A percentile compares a stretch with the other conserved stretches of the same genome.
Conservation (phyloP, 92 coral and sea anemone genomes). For the Phymanthus crucifer region DNA sequence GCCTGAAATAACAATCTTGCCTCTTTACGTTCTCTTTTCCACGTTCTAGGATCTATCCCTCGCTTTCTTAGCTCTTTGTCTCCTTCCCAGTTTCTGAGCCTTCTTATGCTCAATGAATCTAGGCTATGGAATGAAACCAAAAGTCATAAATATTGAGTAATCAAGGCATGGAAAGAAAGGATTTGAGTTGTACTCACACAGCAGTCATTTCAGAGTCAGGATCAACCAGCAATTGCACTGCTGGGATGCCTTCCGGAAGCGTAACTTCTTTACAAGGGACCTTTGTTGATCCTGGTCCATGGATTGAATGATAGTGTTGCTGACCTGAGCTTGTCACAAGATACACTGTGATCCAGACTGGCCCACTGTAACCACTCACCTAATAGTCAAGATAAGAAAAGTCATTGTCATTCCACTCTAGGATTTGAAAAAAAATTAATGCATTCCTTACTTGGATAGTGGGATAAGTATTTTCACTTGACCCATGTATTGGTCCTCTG, state of each 20-base stretch:
- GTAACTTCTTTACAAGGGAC: conserved; percentile 89
- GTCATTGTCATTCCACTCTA: background rate
- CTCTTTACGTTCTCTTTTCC: conserved; percentile 97
- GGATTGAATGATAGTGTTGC: conserved; percentile 98
- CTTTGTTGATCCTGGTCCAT: conserved; percentile 98
- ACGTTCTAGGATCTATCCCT: conserved; percentile 93
- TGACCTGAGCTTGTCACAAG: conserved; percentile 84
- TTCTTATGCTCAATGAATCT: conserved; percentile 87
- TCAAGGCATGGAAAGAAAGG: background rate
- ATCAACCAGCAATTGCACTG: conserved; percentile 93
- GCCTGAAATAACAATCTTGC: conserved; percentile 92
- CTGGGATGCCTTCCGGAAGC: conserved; percentile 87
- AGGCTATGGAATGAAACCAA: conserved; percentile 41
- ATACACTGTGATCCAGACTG: conserved; percentile 94
- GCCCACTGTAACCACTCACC: conserved; percentile 79
- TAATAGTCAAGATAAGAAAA: conserved; percentile 5
- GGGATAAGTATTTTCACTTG: conserved; percentile 85
- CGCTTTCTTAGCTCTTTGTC: conserved; percentile 90
- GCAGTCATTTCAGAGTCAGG: conserved; percentile 96
- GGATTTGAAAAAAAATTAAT: background rate
- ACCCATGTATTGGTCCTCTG: conserved; percentile 98
- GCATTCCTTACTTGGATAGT: conserved; percentile 74
- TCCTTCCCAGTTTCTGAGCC: conserved; percentile 97
- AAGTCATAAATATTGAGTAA: background rate
- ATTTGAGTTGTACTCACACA: conserved; percentile 60